Percentiles rank a stretch among this genome's conserved stretches.
These are phyloP conservation scores for Eutrigla gurnardus DNA, from an alignment of 2,797 vertebrate genomes.

Conservation along the genomic window DNA sequence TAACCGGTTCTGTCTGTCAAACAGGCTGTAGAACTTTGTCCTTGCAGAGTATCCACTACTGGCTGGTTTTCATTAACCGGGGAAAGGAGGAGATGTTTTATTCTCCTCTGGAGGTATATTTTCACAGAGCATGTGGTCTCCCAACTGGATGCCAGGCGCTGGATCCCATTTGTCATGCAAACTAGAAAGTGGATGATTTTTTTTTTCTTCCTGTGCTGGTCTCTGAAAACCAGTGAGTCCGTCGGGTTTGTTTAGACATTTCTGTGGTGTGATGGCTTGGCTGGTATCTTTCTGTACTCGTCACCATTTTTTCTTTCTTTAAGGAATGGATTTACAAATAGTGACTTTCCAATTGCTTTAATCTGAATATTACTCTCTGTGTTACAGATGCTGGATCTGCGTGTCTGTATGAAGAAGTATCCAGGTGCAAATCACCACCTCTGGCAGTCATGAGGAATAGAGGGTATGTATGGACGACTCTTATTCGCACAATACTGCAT, in stretches of 20 bases:
- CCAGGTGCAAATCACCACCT: constrained; percentile 49
- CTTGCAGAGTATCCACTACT: constrained; percentile 1
- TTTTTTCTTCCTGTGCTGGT: not conserved
- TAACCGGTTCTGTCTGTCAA: not conserved
- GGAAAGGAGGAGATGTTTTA: constrained; percentile 32
- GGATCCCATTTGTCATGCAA: constrained; percentile 40
- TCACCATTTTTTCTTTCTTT: not conserved
- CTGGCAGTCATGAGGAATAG: constrained; percentile 72
- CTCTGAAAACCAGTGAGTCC: constrained; percentile 21
- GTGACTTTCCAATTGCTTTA: not conserved
- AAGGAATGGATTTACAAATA: not conserved
- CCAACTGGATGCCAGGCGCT: constrained; percentile 2
- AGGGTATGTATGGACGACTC: constrained; percentile 61
- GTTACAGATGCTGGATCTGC: constrained; percentile 47
- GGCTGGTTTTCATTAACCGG: constrained; percentile 39
- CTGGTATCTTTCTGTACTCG: constrained; percentile 6
- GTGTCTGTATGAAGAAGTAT: constrained; percentile 36
- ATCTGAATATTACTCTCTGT: constrained; percentile 24
- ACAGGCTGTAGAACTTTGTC: not conserved
- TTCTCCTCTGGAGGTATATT: constrained; percentile 26
- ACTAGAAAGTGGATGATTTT: constrained; percentile 37
- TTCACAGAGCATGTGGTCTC: not conserved
- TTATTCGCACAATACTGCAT: not conserved
- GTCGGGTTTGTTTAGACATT: constrained; percentile 29
- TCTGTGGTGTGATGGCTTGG: constrained; percentile 8